Conservation (phyloP, 2,888 invertebrate genomes). For the Xestia ashworthii region DNA sequence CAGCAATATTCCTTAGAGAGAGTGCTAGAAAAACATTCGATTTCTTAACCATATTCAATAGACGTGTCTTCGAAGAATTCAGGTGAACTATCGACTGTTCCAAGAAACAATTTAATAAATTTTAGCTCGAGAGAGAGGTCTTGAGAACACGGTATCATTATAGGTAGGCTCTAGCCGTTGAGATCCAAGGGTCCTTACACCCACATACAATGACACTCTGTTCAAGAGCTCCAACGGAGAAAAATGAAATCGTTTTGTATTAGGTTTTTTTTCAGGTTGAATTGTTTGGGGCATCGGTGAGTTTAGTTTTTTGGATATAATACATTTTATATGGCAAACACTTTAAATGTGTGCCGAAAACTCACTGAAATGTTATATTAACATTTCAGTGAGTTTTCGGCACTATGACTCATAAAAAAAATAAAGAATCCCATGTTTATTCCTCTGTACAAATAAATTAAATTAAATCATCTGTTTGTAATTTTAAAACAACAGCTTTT, state of each 20-base stretch:
- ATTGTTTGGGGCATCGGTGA: not conserved
- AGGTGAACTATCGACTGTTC: conserved; percentile 42
- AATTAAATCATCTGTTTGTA: no score
- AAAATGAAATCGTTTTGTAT: conserved; percentile 65
- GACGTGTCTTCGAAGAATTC: not conserved
- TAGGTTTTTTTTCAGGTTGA: conserved; percentile 36
- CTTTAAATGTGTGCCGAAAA: no score
- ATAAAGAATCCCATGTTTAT: not conserved
- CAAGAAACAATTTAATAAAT: conserved; percentile 58
- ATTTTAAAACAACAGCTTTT: no score
- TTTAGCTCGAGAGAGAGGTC: conserved; percentile 35
- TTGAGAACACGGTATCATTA: conserved; percentile 57
- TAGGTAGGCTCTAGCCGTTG: conserved; percentile 63
- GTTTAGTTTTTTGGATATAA: not conserved
- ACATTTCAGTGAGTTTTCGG: no score
- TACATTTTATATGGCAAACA: not conserved
- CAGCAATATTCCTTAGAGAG: not conserved
- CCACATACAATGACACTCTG: conserved; percentile 60
- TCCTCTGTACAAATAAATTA: not conserved
- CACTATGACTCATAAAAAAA: no score
- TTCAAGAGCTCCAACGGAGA: conserved; percentile 58
- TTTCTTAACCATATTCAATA: not conserved
- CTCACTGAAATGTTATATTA: not conserved
- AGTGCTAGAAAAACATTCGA: not conserved
- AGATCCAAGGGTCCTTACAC: conserved; percentile 55